phyloP scores from a whole-genome alignment of 2,888 invertebrate genomes.

The Cheilosia variabilis region DNA sequence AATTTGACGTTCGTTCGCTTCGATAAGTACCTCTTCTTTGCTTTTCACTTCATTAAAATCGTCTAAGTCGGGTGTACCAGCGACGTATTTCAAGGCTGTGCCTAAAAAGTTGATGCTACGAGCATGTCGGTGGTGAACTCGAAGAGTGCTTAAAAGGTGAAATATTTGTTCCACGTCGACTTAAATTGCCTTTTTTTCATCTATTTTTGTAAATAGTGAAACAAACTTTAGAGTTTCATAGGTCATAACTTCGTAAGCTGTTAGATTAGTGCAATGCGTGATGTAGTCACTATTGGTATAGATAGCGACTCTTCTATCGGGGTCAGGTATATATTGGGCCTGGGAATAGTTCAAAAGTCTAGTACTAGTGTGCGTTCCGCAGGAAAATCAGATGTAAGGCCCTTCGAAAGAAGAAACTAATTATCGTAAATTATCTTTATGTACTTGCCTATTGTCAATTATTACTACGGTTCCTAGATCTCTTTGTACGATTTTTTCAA shows the following conservation, averaged over 20 bases:
- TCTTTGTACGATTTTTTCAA: constrained; percentile 25
- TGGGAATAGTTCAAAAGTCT: neutral
- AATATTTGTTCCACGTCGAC: no score
- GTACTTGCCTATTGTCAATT: constrained; percentile 29
- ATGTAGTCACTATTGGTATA: neutral
- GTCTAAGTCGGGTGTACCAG: no score
- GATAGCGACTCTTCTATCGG: neutral
- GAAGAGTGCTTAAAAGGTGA: no score
- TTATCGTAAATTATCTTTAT: constrained; percentile 39
- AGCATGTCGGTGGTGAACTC: no score
- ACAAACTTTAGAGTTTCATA: neutral
- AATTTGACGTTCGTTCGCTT: no score
- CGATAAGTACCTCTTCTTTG: no score
- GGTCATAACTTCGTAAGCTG: neutral
- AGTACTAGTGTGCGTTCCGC: neutral
- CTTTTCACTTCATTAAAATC: no score
- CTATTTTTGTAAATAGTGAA: neutral
- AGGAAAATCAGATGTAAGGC: no score
- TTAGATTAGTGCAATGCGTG: neutral
- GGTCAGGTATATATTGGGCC: neutral
- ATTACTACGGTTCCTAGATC: constrained; percentile 38
- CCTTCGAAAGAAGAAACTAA: neutral
- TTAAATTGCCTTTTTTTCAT: no score
- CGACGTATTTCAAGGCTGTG: no score
- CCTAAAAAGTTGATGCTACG: no score